Evolutionary conservation across 2,888 invertebrate species (phyloP).

Genomic region (Helicoverpa assulta): DNA sequence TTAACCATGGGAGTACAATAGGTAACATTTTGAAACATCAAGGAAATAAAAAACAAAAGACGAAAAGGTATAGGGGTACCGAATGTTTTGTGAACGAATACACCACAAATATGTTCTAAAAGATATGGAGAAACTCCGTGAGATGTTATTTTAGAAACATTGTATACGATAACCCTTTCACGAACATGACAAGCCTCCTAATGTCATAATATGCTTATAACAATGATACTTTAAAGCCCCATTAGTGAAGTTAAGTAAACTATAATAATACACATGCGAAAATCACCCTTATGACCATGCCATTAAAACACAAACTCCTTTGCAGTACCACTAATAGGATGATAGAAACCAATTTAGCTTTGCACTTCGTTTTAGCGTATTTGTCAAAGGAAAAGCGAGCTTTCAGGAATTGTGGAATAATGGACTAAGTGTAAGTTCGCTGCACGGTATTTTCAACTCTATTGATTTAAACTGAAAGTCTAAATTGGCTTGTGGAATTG

Average conservation of each 20-base stretch:
- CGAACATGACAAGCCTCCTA: conserved; percentile 9
- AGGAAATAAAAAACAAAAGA: too few species aligned
- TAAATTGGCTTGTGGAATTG: conserved; percentile 2
- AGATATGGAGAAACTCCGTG: background rate
- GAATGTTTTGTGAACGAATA: too few species aligned
- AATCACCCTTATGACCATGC: background rate
- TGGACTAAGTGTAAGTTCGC: background rate
- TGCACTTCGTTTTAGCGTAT: conserved; percentile 14
- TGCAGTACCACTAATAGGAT: conserved; percentile 5
- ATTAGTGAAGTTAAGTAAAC: conserved; percentile 28
- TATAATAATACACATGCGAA: conserved; percentile 1
- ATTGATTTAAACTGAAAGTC: background rate
- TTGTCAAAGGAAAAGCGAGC: conserved; percentile 20
- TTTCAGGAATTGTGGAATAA: background rate
- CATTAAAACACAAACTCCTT: conserved; percentile 2
- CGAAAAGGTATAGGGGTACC: too few species aligned
- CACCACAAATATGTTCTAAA: too few species aligned
- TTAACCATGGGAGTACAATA: background rate
- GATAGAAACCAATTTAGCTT: conserved; percentile 29
- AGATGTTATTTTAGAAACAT: conserved; percentile 2
- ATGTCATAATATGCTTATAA: conserved; percentile 34
- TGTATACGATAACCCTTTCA: conserved; percentile 1
- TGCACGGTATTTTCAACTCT: conserved; percentile 28
- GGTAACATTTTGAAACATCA: too few species aligned
- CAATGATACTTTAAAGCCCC: conserved; percentile 36